Conservation (phyloP, 2,797 vertebrate species). For the Simalia tracyae region DNA sequence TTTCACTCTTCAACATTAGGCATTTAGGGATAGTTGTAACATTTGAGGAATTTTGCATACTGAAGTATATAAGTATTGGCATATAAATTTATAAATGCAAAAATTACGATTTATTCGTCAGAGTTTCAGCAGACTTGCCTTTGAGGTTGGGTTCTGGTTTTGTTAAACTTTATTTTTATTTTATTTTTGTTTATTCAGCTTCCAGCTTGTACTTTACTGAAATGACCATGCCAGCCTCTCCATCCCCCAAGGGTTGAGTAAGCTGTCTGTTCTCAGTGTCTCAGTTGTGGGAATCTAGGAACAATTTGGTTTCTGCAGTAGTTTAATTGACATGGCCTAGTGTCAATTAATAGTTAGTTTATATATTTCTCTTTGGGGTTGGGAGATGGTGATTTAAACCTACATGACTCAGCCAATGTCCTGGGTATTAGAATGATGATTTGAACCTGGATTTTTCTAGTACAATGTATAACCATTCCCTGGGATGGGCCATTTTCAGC, state of each 20-base stretch:
- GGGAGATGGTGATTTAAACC: too few relatives aligned
- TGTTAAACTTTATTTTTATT: slow-evolving; percentile 39
- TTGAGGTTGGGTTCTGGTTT: slow-evolving; percentile 45
- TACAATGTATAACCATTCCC: too few relatives aligned
- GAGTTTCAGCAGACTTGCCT: slow-evolving; percentile 30
- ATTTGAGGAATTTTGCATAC: neutral
- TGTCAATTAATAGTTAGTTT: too few relatives aligned
- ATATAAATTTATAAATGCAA: neutral
- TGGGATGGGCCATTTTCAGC: too few relatives aligned
- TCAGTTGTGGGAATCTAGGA: slow-evolving; percentile 65
- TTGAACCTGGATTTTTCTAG: too few relatives aligned
- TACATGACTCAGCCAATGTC: too few relatives aligned
- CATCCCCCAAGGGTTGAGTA: slow-evolving; percentile 63
- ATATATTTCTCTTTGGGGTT: too few relatives aligned
- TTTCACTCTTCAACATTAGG: neutral
- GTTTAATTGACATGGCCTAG: slow-evolving; percentile 36
- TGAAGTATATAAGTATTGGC: neutral
- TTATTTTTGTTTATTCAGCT: slow-evolving; percentile 59
- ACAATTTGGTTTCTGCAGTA: slow-evolving; percentile 47
- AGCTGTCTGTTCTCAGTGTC: slow-evolving; percentile 63
- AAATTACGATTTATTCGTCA: slow-evolving; percentile 1
- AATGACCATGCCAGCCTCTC: slow-evolving; percentile 54
- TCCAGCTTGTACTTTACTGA: slow-evolving; percentile 60
- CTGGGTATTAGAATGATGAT: too few relatives aligned
- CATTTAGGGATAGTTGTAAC: neutral